Conservation (phyloP, 2,888 invertebrate species). For the Lottia scabra region DNA sequence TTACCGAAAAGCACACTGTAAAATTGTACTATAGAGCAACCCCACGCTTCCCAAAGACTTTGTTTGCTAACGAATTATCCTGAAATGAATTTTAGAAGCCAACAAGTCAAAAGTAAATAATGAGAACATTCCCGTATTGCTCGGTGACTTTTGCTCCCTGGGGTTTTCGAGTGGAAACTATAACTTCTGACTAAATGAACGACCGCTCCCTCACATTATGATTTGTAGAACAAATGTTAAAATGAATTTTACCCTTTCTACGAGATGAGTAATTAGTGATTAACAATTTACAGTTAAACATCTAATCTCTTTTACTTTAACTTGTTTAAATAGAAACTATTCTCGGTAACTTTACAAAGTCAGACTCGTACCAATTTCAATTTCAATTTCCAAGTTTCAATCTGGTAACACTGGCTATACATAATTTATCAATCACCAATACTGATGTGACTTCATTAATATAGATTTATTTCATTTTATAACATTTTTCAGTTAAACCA, state of each 20-base stretch:
- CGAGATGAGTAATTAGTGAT: not conserved
- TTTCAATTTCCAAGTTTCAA: too few species aligned
- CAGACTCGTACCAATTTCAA: too few species aligned
- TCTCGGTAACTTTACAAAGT: too few species aligned
- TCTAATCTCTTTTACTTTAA: not conserved
- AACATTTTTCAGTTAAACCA: too few species aligned
- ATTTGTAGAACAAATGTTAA: not conserved
- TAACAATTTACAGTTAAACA: slow-evolving; percentile 1
- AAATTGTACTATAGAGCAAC: slow-evolving; percentile 1
- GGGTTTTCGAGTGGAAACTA: slow-evolving; percentile 14
- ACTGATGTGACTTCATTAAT: too few species aligned
- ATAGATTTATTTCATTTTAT: too few species aligned
- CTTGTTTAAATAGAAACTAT: not conserved
- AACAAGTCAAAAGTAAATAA: slow-evolving; percentile 18
- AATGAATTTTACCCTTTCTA: not conserved
- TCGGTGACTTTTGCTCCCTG: slow-evolving; percentile 10
- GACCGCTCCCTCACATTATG: slow-evolving; percentile 13
- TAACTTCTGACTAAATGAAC: slow-evolving; percentile 9
- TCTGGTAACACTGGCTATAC: too few species aligned
- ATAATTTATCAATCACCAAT: too few species aligned
- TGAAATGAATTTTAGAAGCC: slow-evolving; percentile 23
- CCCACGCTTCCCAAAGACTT: slow-evolving; percentile 4
- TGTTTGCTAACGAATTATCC: slow-evolving; percentile 4
- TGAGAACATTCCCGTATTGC: slow-evolving; percentile 10
- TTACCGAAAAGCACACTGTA: slow-evolving; percentile 2